Evolutionary conservation across 2,888 invertebrate genomes (phyloP), one percentile per base, ranked within the genome.

Genomic region (Amblyteles armatorius): DNA sequence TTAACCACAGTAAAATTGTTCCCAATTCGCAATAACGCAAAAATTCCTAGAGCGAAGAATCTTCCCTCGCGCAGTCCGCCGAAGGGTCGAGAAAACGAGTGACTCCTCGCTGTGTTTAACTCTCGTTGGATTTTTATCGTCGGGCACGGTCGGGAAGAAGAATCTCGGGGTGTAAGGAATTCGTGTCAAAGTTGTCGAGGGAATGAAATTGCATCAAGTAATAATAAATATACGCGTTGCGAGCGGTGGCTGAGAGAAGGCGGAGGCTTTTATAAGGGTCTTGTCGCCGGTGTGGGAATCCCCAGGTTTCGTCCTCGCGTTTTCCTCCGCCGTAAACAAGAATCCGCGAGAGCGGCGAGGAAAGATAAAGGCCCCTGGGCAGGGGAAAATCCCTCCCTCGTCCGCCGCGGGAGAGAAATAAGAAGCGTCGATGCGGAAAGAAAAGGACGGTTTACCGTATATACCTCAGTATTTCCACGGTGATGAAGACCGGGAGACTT

Each of bases 361-460:
- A 65, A 63, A 81, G 77, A 84, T 68, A 68, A 81, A 84, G 52
- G 83, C 77, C 83, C 29, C 52, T 33, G 80, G 73, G 84, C 65
- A 72, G 33, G 52, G 63, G 36, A 57, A 73, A 40, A 36, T 13
- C 60, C 29, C 52, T 52, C n/a, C 52, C 52, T 2, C 52, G 52
- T 19, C 19, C 16, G 13, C 33, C 29, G 40, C 26, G 40, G 36
- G 67, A 48, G 81, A 72, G 68, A 73, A 71, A 81, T 81, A 71
- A 78, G 78, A 81, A 78, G 78, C 81, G 78, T 78, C 68, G 55
- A 73, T 69, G 78, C 69, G 78, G 78, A 60, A 79, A 63, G 81
- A 78, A 78, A 73, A 81, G 81, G 77, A 80, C 84, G 67, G 77
- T 72, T 84, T 84, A 69, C 69, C n/a, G 60, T 60, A 60, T 60